Conservation (phyloP, 2,113 vertebrate species). For the Pantherophis guttatus region DNA sequence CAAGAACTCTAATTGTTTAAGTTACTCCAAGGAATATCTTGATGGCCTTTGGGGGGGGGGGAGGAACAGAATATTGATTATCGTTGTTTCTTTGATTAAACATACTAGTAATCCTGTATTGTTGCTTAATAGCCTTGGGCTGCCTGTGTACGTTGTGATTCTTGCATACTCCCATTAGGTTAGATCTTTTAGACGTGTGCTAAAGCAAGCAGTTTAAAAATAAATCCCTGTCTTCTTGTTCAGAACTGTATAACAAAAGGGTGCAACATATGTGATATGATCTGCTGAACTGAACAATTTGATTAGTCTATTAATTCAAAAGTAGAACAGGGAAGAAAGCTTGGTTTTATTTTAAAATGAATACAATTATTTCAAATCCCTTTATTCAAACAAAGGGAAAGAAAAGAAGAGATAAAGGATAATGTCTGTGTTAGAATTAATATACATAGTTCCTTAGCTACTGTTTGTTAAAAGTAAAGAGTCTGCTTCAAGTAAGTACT, state of each 20-base stretch:
- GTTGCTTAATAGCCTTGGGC: background rate
- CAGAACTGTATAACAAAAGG: background rate
- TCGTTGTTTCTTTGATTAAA: background rate
- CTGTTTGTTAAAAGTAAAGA: background rate
- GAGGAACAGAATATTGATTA: background rate
- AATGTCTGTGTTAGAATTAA: background rate
- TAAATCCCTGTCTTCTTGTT: background rate
- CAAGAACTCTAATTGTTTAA: background rate
- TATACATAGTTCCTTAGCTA: background rate
- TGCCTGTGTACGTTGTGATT: background rate
- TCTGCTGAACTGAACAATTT: background rate
- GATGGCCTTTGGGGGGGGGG: background rate
- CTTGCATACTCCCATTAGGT: background rate
- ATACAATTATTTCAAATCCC: background rate
- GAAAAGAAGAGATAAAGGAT: background rate
- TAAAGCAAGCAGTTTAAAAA: background rate
- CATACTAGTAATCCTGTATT: background rate
- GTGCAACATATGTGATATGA: background rate
- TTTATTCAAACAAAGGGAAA: conserved; percentile 16
- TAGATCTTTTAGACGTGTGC: background rate
- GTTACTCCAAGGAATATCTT: background rate
- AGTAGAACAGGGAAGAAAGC: background rate
- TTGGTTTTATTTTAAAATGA: conserved; percentile 13
- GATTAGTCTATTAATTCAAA: background rate
- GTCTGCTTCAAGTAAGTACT: background rate